A percentile compares a stretch with the other conserved stretches of the same genome.
These are phyloP conservation scores for Avahi laniger DNA, from an alignment of 2,797 vertebrate species.

Conservation along the genomic window DNA sequence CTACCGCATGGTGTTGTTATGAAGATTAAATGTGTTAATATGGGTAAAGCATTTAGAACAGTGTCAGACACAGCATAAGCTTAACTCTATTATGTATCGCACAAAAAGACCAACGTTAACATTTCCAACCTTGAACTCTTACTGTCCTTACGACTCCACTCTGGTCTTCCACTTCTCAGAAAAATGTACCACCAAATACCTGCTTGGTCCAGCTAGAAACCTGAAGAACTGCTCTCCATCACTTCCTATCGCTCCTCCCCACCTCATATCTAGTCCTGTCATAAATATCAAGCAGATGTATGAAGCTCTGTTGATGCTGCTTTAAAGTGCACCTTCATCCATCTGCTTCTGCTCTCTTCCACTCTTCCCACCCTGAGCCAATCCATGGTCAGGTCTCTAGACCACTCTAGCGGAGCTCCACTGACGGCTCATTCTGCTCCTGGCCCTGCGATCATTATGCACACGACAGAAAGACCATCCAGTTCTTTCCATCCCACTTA, in stretches of 20 bases:
- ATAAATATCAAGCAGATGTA: not conserved
- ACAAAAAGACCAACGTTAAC: not conserved
- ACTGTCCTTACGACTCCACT: not conserved
- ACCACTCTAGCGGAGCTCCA: not conserved
- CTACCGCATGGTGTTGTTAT: not conserved
- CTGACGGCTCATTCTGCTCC: not conserved
- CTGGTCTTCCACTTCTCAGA: not conserved
- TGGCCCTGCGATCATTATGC: too few relatives aligned
- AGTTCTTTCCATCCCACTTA: too few relatives aligned
- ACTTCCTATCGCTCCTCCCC: not conserved
- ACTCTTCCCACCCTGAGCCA: not conserved
- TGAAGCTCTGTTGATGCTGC: not conserved
- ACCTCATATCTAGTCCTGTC: not conserved
- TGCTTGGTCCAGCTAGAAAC: not conserved
- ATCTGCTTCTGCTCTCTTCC: not conserved
- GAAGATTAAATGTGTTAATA: not conserved
- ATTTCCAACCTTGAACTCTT: not conserved
- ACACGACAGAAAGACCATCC: too few relatives aligned
- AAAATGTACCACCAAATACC: not conserved
- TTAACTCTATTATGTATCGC: not conserved
- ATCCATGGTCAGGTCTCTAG: too few relatives aligned
- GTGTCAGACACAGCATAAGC: not conserved
- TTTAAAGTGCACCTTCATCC: not conserved
- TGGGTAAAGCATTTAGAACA: not conserved
- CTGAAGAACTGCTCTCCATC: not conserved